A percentile compares a stretch with the other conserved stretches of the same genome.
These are phyloP conservation scores for Poeciliopsis turrubarensis DNA, from an alignment of 2,113 vertebrate genomes.

Conservation along the genomic window DNA sequence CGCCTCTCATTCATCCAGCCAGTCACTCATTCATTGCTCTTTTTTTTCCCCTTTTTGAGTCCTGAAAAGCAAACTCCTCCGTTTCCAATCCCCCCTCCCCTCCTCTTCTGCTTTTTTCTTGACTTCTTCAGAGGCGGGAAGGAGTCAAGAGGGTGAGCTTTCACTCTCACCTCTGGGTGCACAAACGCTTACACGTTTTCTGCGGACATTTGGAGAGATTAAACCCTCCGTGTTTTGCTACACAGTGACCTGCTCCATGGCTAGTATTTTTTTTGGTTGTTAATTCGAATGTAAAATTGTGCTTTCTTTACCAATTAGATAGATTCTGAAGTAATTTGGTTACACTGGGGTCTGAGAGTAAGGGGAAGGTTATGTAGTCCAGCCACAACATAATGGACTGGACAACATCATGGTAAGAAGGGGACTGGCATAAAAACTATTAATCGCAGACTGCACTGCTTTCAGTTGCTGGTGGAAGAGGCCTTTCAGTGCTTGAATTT, in stretches of 20 bases:
- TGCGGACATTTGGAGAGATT: not conserved
- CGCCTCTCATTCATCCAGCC: constrained; percentile 74
- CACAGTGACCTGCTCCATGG: not conserved
- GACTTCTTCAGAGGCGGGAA: constrained; percentile 64
- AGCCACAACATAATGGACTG: no score
- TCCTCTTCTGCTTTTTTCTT: constrained; percentile 55
- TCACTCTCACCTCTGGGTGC: constrained; percentile 60
- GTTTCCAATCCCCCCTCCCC: constrained; percentile 24
- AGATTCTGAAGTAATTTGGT: not conserved
- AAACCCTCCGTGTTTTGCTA: not conserved
- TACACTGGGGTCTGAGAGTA: no score
- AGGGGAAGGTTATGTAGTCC: no score
- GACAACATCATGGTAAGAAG: no score
- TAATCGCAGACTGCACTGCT: no score
- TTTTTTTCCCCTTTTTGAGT: constrained; percentile 65
- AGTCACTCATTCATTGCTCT: constrained; percentile 80
- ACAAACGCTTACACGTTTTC: not conserved
- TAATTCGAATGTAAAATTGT: not conserved
- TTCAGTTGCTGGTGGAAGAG: no score
- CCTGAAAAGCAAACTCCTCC: constrained; percentile 66
- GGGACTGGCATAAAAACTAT: no score
- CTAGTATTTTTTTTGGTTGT: not conserved
- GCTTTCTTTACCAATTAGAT: not conserved
- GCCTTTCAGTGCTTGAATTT: no score
- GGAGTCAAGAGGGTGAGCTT: constrained; percentile 72